Conservation (phyloP, 30 jellyfish, hydroid and myxozoan species). For the Cassiopea xamachana region DNA sequence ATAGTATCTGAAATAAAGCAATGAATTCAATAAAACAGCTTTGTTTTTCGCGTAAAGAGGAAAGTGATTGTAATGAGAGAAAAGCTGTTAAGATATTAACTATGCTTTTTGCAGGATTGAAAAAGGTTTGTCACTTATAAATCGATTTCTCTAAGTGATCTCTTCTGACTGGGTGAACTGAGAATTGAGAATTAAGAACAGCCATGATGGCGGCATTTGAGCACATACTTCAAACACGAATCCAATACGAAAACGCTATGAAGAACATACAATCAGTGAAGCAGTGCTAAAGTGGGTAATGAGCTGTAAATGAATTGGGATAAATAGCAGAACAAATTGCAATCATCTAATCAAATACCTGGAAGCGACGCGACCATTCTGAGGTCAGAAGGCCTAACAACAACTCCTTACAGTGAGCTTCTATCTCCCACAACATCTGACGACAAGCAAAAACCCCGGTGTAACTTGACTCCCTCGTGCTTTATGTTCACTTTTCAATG, state of each 20-base stretch:
- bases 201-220: neutral
- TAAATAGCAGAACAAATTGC: neutral
- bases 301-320: neutral
- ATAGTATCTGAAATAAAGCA: slow-evolving; percentile 26
- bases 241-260: neutral
- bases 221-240: neutral
- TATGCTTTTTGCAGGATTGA: neutral
- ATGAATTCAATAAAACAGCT: neutral
- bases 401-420: neutral
- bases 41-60: neutral
- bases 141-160: neutral
- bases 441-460: neutral
- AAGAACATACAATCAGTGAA: neutral
- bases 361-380: slow-evolving; percentile 24
- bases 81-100: neutral
- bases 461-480: slow-evolving; percentile 33
- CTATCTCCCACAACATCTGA: slow-evolving; percentile 2
- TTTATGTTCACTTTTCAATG: slow-evolving; percentile 25
- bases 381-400: neutral
- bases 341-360: neutral
- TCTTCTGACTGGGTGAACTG: neutral
- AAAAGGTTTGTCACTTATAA: neutral
- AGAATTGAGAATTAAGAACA: neutral
- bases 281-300: neutral
- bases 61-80: neutral